Conservation (phyloP, 1,140 invertebrate species). For the Limonius californicus region DNA sequence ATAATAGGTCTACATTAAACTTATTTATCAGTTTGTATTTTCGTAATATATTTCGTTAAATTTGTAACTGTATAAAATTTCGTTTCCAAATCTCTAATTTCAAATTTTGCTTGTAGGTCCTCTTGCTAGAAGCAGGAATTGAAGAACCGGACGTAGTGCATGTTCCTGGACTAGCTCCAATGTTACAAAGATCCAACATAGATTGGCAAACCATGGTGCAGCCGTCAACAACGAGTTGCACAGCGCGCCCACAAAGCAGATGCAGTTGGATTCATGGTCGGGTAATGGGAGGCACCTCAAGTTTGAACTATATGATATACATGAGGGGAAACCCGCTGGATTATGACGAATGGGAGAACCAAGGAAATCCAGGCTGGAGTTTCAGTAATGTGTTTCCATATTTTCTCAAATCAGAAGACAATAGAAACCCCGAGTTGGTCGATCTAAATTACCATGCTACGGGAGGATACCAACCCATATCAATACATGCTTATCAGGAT, state of each 20-base stretch:
- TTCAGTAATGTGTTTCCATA: slow-evolving; percentile 34
- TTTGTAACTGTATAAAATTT: too few relatives aligned
- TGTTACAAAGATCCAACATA: slow-evolving; percentile 52
- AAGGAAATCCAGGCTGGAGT: slow-evolving; percentile 46
- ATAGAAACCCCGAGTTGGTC: slow-evolving; percentile 46
- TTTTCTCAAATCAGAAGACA: slow-evolving; percentile 49
- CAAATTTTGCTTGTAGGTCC: slow-evolving; percentile 50
- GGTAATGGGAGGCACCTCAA: slow-evolving; percentile 56
- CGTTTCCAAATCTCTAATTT: too few relatives aligned
- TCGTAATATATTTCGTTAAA: too few relatives aligned
- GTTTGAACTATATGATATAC: slow-evolving; percentile 66
- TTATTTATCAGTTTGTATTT: too few relatives aligned
- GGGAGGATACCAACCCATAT: slow-evolving; percentile 60
- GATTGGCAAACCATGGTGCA: slow-evolving; percentile 60
- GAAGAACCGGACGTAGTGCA: slow-evolving; percentile 68
- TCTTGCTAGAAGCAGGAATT: slow-evolving; percentile 72
- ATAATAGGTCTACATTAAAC: too few relatives aligned
- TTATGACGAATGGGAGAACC: slow-evolving; percentile 64
- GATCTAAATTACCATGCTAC: slow-evolving; percentile 52
- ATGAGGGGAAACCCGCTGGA: slow-evolving; percentile 60
- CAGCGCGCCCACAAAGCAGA: slow-evolving; percentile 42
- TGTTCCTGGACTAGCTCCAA: slow-evolving; percentile 60
- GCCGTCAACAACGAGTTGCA: slow-evolving; percentile 50
- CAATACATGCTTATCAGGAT: slow-evolving; percentile 59
- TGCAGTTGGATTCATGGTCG: slow-evolving; percentile 52